phyloP scores from a whole-genome alignment of 2,113 vertebrate species.

The Saguinus imperator region DNA sequence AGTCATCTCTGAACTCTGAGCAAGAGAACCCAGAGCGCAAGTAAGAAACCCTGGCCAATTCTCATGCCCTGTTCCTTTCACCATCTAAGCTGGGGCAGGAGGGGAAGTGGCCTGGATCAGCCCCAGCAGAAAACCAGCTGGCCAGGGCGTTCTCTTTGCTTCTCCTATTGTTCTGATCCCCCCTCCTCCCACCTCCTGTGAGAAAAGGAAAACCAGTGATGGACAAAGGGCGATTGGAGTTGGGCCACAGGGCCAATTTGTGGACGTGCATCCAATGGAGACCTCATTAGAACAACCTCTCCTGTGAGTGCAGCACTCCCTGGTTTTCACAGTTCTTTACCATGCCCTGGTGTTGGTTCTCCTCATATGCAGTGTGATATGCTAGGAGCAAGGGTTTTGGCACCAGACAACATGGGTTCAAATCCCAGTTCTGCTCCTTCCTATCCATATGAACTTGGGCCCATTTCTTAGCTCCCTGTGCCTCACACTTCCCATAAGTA shows the following conservation, averaged over 20 bases:
- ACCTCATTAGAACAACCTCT: too few relatives aligned
- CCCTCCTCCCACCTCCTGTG: background rate
- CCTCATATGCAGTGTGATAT: background rate
- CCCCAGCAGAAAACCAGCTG: conserved; percentile 25
- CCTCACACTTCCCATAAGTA: background rate
- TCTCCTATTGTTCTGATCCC: background rate
- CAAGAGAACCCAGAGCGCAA: background rate
- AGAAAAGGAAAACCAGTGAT: conserved; percentile 32
- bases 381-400: background rate
- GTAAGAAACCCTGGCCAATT: background rate
- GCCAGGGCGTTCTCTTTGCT: background rate
- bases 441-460: background rate
- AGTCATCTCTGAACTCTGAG: background rate
- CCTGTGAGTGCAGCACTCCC: rapidly evolving
- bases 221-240: background rate
- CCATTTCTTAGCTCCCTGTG: background rate
- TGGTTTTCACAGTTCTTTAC: background rate
- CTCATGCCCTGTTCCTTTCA: background rate
- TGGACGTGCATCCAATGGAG: background rate
- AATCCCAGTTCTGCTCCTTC: background rate
- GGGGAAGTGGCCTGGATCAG: background rate
- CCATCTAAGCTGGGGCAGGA: background rate
- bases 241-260: background rate
- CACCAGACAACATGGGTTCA: background rate
- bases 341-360: background rate